Percentiles rank a stretch among this genome's conserved stretches.
Evolutionary conservation across 2,888 invertebrate species (phyloP).

Genomic region (Macrosoma leucophasiata): DNA sequence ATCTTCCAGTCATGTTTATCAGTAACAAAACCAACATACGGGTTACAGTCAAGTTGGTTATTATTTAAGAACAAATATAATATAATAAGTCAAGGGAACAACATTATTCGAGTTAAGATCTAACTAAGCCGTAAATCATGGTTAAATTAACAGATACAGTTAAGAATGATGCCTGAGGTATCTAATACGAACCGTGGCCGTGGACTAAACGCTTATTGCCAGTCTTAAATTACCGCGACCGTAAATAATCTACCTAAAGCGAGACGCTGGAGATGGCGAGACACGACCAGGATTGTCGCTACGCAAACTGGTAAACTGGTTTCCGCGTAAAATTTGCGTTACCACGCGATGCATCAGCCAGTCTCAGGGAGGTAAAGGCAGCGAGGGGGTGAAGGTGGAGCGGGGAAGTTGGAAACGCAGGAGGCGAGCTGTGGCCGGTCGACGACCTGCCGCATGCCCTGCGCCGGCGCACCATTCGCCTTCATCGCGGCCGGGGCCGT

Average conservation of each 20-base stretch:
- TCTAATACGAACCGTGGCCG: too few species aligned
- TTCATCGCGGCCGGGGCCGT: conserved; percentile 42
- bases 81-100: too few species aligned
- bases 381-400: conserved; percentile 37
- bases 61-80: too few species aligned
- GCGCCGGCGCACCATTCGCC: conserved; percentile 64
- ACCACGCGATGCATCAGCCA: conserved; percentile 68
- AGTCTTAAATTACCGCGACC: too few species aligned
- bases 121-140: too few species aligned
- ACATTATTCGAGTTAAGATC: too few species aligned
- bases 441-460: conserved; percentile 71
- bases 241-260: conserved; percentile 5
- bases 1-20: too few species aligned
- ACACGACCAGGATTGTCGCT: conserved; percentile 45
- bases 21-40: conserved; percentile 13
- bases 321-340: conserved; percentile 71
- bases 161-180: too few species aligned
- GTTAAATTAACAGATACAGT: too few species aligned
- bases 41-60: conserved; percentile 4
- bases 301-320: conserved; percentile 52
- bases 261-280: conserved; percentile 4
- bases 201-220: too few species aligned
- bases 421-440: conserved; percentile 69
- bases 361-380: conserved; percentile 56
- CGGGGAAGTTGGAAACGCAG: conserved; percentile 63